These are phyloP conservation scores for Adineta ricciae DNA, from an alignment of 2,888 invertebrate genomes.

Conservation along the genomic window DNA sequence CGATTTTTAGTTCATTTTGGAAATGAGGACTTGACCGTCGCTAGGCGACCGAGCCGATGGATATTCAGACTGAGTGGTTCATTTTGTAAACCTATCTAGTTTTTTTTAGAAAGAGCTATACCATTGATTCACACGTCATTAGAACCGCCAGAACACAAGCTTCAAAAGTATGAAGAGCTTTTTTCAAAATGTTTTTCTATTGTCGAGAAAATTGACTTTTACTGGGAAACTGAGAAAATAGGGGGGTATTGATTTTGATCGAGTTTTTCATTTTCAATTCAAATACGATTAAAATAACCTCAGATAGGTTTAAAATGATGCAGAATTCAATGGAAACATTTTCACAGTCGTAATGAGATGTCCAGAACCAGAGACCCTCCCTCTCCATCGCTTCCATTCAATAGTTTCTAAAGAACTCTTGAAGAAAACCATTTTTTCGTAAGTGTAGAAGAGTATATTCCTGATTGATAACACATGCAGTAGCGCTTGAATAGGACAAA, in stretches of 20 bases:
- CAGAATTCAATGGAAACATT: constrained; percentile 7
- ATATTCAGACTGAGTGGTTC: neutral
- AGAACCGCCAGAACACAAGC: neutral
- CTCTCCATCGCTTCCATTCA: neutral
- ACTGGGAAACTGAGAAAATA: constrained; percentile 1
- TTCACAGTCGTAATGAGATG: neutral
- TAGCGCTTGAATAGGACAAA: too few relatives aligned
- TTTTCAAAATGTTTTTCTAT: constrained; percentile 1
- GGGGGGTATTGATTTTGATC: neutral
- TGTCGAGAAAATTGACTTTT: constrained; percentile 7
- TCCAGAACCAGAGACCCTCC: neutral
- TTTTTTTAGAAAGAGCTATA: neutral
- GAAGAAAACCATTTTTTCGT: too few relatives aligned
- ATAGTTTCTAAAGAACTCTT: constrained; percentile 1
- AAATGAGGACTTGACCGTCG: neutral
- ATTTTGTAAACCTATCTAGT: neutral
- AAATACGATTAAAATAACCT: constrained; percentile 7
- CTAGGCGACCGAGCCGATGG: neutral
- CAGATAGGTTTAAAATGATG: constrained; percentile 7
- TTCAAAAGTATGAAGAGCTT: neutral
- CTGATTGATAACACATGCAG: too few relatives aligned
- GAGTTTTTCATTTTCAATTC: constrained; percentile 1
- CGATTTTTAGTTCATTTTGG: neutral
- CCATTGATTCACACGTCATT: neutral
- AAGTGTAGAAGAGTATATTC: too few relatives aligned